phyloP scores from a whole-genome alignment of 2,113 vertebrate species.

The Girardinichthys multiradiatus region DNA sequence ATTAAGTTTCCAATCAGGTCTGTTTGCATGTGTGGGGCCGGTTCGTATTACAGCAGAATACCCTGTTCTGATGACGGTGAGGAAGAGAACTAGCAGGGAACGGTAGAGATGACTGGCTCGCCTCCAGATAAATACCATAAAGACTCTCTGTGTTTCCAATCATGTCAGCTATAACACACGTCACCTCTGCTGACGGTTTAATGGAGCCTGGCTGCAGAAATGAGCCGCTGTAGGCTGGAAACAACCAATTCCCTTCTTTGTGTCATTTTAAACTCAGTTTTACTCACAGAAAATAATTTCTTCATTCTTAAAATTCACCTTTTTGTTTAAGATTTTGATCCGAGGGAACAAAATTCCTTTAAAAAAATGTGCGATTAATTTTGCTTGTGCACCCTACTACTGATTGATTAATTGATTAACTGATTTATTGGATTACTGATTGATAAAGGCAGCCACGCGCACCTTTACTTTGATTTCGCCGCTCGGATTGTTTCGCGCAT shows the following conservation, averaged over 20 bases:
- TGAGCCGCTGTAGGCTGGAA: conserved; percentile 23
- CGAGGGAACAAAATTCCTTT: no score
- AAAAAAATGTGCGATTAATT: neutral
- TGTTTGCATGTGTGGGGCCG: neutral
- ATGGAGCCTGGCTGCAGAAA: conserved; percentile 63
- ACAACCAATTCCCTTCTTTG: neutral
- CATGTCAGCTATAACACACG: conserved; percentile 76
- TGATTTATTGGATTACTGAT: conserved; percentile 33
- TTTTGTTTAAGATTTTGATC: neutral
- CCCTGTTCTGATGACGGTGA: no score
- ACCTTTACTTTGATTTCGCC: conserved; percentile 71
- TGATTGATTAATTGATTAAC: neutral
- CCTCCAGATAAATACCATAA: conserved; percentile 78
- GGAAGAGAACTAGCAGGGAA: conserved; percentile 2
- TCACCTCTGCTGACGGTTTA: conserved; percentile 75
- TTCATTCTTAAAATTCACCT: neutral
- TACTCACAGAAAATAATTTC: neutral
- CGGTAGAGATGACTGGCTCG: conserved; percentile 65
- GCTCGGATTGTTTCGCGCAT: conserved; percentile 71
- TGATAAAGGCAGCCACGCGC: conserved; percentile 52
- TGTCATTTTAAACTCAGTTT: neutral
- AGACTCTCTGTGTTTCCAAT: conserved; percentile 74
- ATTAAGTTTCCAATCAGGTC: no score
- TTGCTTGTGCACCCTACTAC: no score
- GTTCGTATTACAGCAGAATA: neutral